phyloP scores from a whole-genome alignment of 2,888 invertebrate genomes.

The Sclerodermus sp. region DNA sequence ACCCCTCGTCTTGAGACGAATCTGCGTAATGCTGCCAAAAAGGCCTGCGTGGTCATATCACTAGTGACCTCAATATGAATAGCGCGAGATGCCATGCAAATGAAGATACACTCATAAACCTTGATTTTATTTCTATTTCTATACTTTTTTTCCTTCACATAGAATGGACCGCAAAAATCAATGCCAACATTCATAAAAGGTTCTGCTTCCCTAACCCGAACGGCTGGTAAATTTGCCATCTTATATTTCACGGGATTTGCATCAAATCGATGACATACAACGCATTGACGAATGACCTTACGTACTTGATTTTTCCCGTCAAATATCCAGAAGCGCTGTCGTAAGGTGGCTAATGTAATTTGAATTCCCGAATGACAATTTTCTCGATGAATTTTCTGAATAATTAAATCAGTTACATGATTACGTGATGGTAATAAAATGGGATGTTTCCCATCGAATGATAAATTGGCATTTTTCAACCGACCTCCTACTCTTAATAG shows the following conservation, averaged over 20 bases:
- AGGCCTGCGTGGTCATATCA: constrained; percentile 21
- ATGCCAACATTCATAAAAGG: constrained; percentile 11
- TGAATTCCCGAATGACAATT: constrained; percentile 16
- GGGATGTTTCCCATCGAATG: constrained; percentile 22
- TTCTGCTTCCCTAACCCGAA: constrained; percentile 6
- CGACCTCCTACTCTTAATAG: constrained; percentile 20
- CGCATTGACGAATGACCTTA: constrained; percentile 13
- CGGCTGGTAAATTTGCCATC: constrained; percentile 15
- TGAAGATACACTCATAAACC: constrained; percentile 14
- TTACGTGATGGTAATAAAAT: constrained; percentile 10
- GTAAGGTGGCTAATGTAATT: constrained; percentile 13
- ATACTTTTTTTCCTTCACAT: constrained; percentile 14
- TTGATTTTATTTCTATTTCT: constrained; percentile 17
- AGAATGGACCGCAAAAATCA: constrained; percentile 17
- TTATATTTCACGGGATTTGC: constrained; percentile 2
- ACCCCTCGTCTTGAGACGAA: constrained; percentile 13
- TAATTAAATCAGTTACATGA: constrained; percentile 15
- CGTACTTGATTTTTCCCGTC: constrained; percentile 15
- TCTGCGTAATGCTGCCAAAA: constrained; percentile 20
- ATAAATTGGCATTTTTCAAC: constrained; percentile 13
- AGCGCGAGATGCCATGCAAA: constrained; percentile 18
- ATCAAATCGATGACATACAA: constrained; percentile 9
- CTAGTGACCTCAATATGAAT: constrained; percentile 20
- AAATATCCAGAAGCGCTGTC: constrained; percentile 19
- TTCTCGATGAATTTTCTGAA: constrained; percentile 9